Evolutionary conservation across 2,113 vertebrate genomes (phyloP), one percentile per base, ranked within the genome.

Genomic region (Alethe castanea): DNA sequence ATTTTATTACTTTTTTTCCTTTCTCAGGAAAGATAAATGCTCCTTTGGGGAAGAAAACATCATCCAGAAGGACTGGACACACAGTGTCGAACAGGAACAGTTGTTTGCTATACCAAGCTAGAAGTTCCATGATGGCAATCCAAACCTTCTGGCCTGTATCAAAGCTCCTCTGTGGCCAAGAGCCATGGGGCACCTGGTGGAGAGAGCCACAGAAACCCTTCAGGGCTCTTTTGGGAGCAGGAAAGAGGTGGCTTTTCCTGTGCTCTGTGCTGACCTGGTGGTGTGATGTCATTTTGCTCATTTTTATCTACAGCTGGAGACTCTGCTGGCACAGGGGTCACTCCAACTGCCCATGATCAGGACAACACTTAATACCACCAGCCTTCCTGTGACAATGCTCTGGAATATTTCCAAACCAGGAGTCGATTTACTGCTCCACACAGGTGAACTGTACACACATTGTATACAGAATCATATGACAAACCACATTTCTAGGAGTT

Each of bases 391-490:
- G 31, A 20, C 45, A 72, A 12, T 33, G 18, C 36, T 53, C 53
- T 29, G 9, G 6, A 35, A 11, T 28, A 7, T 59, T 64, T 62
- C 82, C 29, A 71, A 71, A 44, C 29, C 8, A 59, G 20, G 48
- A 29, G 5, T 4, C 1, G 1, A 65, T 90, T 87, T 70, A 42
- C 23, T 26, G 26, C 52, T 57, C 25, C 33, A 33, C 14, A 17
- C 10, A 17, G 8, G 17, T 38, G 33, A 73, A 52, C n/a, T 44
- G 45, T 28, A 12, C 10, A 42, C n/a, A 38, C 1, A 0, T 3
- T 15, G n/a, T 22, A 33, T 2, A 38, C 8, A 67, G 44, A 76
- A 60, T 8, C 29, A 64, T 22, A 4, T 4, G 35, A 50, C 12
- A 62, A 76, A 19, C 0, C 6, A 17, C 14, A 33, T 67, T 76